Evolutionary conservation across 2,888 invertebrate genomes (phyloP).

Genomic region (Mythimna ferrago): DNA sequence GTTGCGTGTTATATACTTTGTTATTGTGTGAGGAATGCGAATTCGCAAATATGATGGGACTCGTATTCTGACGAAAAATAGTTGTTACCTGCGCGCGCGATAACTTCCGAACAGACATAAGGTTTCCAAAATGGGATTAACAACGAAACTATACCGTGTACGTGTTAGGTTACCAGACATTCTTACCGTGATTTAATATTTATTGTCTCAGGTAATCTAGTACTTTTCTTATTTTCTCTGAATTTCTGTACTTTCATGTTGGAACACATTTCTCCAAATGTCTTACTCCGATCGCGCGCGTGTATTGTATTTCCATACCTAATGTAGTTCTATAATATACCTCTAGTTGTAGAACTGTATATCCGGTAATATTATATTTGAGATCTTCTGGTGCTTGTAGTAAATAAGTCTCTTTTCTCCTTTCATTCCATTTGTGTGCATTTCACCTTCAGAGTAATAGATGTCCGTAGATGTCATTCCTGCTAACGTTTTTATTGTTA

Average conservation of each 20-base stretch:
- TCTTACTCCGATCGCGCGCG: constrained; percentile 49
- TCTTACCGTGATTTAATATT: constrained; percentile 30
- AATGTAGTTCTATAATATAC: constrained; percentile 65
- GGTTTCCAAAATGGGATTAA: constrained; percentile 40
- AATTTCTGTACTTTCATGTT: constrained; percentile 12
- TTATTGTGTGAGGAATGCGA: constrained; percentile 50
- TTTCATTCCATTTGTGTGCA: constrained; percentile 86
- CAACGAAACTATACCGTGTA: constrained; percentile 45
- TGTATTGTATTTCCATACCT: constrained; percentile 33
- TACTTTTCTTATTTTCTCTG: constrained; percentile 12
- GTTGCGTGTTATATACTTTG: constrained; percentile 68
- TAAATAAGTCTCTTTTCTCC: constrained; percentile 81
- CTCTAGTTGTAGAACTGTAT: constrained; percentile 70
- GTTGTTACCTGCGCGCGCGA: constrained; percentile 52
- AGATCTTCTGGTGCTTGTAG: constrained; percentile 89
- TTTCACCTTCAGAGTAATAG: constrained; percentile 70
- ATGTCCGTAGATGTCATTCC: constrained; percentile 50
- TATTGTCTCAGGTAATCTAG: constrained; percentile 17
- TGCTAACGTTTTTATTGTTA: constrained; percentile 34
- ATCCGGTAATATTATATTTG: constrained; percentile 75
- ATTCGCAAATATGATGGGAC: constrained; percentile 43
- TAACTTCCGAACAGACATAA: constrained; percentile 14
- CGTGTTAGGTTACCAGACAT: constrained; percentile 25
- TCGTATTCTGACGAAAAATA: constrained; percentile 50
- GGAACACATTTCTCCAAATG: constrained; percentile 7